Evolutionary conservation across 2,888 invertebrate genomes (phyloP), one percentile per base, ranked within the genome.

Genomic region (Tetranychus truncatus): DNA sequence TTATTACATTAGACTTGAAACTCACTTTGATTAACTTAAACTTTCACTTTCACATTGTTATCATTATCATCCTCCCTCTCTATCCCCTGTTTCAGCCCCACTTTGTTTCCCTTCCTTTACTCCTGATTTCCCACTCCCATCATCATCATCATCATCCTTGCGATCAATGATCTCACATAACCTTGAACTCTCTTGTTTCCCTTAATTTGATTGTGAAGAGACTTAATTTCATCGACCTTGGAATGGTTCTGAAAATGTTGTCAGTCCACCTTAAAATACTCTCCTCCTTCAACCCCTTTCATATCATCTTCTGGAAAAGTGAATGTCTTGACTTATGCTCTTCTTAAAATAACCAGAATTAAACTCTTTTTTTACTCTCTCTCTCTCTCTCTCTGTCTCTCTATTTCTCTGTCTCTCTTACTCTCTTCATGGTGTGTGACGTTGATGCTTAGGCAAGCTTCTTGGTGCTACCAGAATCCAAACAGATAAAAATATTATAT

Each of bases 11-110:
- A 34, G 34, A 34, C 34, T 34, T 34, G 34, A 34, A 34, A 34
- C 0, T 5, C 34, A 34, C 5, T 34, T 34, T 34, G 34, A 34
- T 34, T 34, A 34, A 34, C 34, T 34, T 34, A 66, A 55, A 74
- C 69, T 71, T 71, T 71, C 71, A 55, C 71, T n/a, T 71, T n/a
- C 74, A 45, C 72, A 72, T 20, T 9, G 34, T 34, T 15, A 55
- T 21, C 65, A 20, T 15, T n/a, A 9, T 69, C 8, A 11, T 69
- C 69, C 9, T 24, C 69, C 34, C 11, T 66, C 66, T 66, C 66
- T 18, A 18, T 66, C 66, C 66, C 66, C 20, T 20, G 66, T 20
- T 66, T 20, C 20, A 18, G 18, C 20, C 69, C 34, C 69, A 11
- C 69, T 69, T 20, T 18, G 9, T 69, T 69, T 69, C 9, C 69